These are phyloP conservation scores for Tringa solitaria DNA, from an alignment of 2,113 vertebrate genomes.

Conservation along the genomic window DNA sequence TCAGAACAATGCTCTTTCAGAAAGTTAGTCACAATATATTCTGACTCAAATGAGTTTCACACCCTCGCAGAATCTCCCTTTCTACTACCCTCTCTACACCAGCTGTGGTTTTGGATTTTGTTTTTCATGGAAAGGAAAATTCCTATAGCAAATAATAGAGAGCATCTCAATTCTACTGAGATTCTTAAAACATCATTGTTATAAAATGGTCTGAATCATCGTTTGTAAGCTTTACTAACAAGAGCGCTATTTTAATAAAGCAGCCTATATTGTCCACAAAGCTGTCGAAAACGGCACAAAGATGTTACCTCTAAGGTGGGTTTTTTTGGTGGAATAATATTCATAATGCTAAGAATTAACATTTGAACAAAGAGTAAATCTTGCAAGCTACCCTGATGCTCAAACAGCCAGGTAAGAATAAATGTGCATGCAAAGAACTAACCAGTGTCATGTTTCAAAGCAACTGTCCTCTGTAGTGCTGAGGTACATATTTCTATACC, in stretches of 20 bases:
- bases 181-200: not conserved
- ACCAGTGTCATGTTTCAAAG: slow-evolving; percentile 74
- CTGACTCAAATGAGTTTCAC: not conserved
- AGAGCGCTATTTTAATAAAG: not conserved
- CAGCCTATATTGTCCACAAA: not conserved
- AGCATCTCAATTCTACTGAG: not conserved
- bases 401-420: slow-evolving; percentile 22
- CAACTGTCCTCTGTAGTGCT: slow-evolving; percentile 77
- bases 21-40: not conserved
- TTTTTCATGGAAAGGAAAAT: not conserved
- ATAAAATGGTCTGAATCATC: not conserved
- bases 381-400: not conserved
- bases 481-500: slow-evolving; percentile 76
- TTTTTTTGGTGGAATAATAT: not conserved
- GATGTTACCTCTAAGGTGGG: not conserved
- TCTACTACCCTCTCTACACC: not conserved
- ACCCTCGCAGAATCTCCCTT: not conserved
- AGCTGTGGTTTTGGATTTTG: not conserved
- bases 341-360: slow-evolving; percentile 1
- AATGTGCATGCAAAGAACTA: slow-evolving; percentile 41
- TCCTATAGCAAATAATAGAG: not conserved
- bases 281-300: not conserved
- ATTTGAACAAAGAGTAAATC: not conserved
- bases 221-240: not conserved
- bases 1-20: not conserved